Conservation (phyloP, 2,113 vertebrate genomes). For the Chionis minor region DNA sequence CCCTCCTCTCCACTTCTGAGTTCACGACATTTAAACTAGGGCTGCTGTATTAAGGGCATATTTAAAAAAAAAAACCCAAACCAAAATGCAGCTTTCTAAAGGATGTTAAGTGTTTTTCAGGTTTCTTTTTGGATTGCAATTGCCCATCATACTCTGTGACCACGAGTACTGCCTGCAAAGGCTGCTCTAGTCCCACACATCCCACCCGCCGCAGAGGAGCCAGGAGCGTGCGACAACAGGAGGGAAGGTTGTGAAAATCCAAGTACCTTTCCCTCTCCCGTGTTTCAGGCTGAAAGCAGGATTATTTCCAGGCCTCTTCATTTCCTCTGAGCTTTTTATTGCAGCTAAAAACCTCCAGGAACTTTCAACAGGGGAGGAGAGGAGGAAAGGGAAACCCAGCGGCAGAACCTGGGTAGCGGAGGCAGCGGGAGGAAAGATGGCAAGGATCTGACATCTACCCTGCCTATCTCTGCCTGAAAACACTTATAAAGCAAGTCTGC, state of each 20-base stretch:
- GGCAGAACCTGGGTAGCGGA: not conserved
- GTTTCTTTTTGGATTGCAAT: not conserved
- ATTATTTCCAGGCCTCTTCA: not conserved
- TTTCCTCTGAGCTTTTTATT: not conserved
- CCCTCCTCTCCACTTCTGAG: not conserved
- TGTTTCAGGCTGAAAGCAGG: not conserved
- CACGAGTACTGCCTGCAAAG: not conserved
- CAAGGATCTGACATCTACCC: not conserved
- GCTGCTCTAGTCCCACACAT: not conserved
- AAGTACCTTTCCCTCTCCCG: not conserved
- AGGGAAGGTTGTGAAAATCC: not conserved
- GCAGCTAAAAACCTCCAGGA: not conserved
- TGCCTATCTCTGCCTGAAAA: not conserved
- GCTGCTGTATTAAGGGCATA: not conserved
- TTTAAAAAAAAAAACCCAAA: not conserved
- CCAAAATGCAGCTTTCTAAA: not conserved
- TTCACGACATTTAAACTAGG: not conserved
- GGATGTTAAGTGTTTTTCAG: not conserved
- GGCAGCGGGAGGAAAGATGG: not conserved
- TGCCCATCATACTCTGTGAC: fast-evolving
- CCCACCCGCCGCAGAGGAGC: not conserved
- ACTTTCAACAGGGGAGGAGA: not conserved
- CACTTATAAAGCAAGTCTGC: not conserved
- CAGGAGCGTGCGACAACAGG: fast-evolving
- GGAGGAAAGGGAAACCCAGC: not conserved